These are phyloP conservation scores for Macaca mulatta DNA, from an alignment of 2,113 vertebrate genomes.

Conservation along the genomic window DNA sequence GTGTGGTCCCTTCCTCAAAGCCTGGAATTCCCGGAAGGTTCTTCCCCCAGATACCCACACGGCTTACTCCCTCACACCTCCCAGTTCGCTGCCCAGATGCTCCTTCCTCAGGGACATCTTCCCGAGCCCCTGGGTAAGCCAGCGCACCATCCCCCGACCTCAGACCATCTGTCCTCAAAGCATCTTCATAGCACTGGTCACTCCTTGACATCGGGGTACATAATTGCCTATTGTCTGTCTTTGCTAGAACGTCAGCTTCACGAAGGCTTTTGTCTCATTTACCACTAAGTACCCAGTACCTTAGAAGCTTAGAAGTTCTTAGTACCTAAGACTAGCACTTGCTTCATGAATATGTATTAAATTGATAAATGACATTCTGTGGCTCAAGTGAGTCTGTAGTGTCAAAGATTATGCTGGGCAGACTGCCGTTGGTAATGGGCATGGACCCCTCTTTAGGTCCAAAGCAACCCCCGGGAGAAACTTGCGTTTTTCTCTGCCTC, in stretches of 20 bases:
- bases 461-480: neutral
- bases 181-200: neutral
- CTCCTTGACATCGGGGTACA: neutral
- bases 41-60: neutral
- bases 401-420: accelerated
- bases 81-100: neutral
- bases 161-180: neutral
- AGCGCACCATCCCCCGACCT: neutral
- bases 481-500: neutral
- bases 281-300: neutral
- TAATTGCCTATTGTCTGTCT: neutral
- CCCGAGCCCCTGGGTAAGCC: neutral
- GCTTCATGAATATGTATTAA: neutral
- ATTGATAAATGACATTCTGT: neutral
- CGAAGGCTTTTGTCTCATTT: neutral
- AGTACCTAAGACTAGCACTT: neutral
- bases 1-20: neutral
- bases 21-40: neutral
- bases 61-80: neutral
- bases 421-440: neutral
- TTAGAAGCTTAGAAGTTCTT: too few relatives aligned
- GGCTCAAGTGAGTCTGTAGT: neutral
- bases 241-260: neutral
- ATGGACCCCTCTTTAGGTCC: neutral
- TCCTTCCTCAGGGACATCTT: neutral